Evolutionary conservation across 1,140 invertebrate species (phyloP), one percentile per base, ranked within the genome.

Genomic region (Pinna nobilis): DNA sequence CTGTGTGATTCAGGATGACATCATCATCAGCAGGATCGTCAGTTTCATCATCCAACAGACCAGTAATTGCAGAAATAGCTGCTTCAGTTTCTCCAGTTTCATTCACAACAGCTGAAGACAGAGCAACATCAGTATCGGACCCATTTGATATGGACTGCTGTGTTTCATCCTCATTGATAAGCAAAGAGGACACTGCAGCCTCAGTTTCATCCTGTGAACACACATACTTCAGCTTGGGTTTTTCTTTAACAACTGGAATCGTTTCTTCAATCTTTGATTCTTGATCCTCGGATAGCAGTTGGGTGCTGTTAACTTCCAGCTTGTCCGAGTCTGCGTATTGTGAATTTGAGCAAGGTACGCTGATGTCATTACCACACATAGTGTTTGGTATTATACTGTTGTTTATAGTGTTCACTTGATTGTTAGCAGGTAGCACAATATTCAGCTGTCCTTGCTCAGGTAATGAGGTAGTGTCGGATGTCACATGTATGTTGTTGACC

Each of bases 191-290:
- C 35, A 63, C 59, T 37, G 59, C 59, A 44, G 59, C 59, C 28
- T 63, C 59, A 7, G 59, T 63, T 63, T 63, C 59, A 63, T 63
- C 59, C 44, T 63, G 59, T 18, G 59, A 37, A 44, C 59, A 63
- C 20, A 63, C 13, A 15, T 63, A 63, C 15, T 63, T 63, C 59
- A 44, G 28, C 28, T 63, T 63, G 39, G 39, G 59, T 63, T 63
- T 63, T 63, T 59, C 55, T 59, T 59, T 59, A 18, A 59, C 55
- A 11, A 59, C 15, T 18, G 18, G 37, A 59, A 33, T n/a, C 33
- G 6, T 59, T 33, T 59, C 55, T 35, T 33, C 18, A 33, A n/a
- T 35, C 30, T 59, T 59, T 59, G 55, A 35, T 15, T 59, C 37
- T 33, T 3, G 33, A n/a, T 59, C 23, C 9, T 59, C 55, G 37